phyloP scores from a whole-genome alignment of 2,797 vertebrate species.

The Galagoides demidoff region DNA sequence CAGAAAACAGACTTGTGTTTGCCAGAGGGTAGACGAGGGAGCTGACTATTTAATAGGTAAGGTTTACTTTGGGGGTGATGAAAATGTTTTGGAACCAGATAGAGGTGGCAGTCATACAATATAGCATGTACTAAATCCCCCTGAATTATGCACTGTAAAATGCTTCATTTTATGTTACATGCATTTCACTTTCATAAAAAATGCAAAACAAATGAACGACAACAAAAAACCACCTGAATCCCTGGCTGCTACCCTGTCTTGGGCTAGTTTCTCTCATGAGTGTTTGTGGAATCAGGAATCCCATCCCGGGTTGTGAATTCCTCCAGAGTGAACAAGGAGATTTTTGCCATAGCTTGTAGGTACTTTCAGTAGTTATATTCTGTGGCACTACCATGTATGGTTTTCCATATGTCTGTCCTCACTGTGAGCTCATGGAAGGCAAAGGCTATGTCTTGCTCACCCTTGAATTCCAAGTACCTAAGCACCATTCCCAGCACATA shows the following conservation, averaged over 20 bases:
- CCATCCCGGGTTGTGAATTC: neutral
- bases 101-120: neutral
- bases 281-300: neutral
- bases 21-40: neutral
- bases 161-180: neutral
- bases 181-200: slow-evolving; percentile 26
- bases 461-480: neutral
- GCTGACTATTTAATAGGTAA: neutral
- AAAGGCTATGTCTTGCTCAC: neutral
- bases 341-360: neutral
- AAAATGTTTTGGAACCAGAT: slow-evolving; percentile 10
- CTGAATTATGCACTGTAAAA: neutral
- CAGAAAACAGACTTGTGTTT: slow-evolving; percentile 5
- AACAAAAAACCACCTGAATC: neutral
- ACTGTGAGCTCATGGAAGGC: neutral
- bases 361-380: neutral
- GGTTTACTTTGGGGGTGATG: neutral
- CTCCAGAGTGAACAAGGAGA: neutral
- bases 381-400: neutral
- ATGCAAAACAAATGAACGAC: neutral
- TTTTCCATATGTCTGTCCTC: neutral
- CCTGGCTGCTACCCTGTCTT: neutral
- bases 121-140: neutral
- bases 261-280: neutral
- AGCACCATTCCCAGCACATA: neutral